Base-by-base conservation (phyloP, 2,888 invertebrate species). In the Sminthurides aquaticus region DNA sequence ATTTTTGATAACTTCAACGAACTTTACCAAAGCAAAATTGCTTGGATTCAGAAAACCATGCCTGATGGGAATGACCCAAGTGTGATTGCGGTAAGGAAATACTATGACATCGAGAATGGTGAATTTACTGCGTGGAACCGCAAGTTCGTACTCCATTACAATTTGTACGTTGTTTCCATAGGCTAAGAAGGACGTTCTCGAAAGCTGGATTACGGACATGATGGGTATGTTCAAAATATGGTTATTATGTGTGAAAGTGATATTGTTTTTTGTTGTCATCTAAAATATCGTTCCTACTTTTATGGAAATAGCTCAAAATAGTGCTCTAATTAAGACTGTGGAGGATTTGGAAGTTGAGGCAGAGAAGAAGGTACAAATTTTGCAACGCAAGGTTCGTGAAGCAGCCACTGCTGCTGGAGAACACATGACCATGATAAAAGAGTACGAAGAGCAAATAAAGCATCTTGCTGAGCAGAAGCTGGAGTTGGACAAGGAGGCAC, bases 341-440 rank as follows among this genome's bases (percentile, higher is more conserved):
- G 62, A 48, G 11, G 62, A 62, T 22, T 29, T 62, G 74, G 88
- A 88, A 78, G 77, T 79, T 25, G 86, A 87, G 74, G 85, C 87
- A 57, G 83, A 83, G 22, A 78, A 81, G 59, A 80, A 84, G 71
- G 82, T 87, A 24, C 77, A 81, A 67, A 75, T 82, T 65, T 76
- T 86, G 49, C 82, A 84, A 75, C 80, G 81, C 55, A 82, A 82
- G 74, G 77, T 84, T 62, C 78, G 78, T 54, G 79, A 80, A 65
- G 80, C 81, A 3, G 54, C 55, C 34, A 20, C 27, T 11, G 34
- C 77, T 25, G 69, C 70, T 0, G 62, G 68, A n/a, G 63, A 68
- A 34, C 73, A 73, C 49, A 71, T 70, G 68, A 60, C 60, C 22
- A 68, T 70, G 60, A 69, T 73, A 24, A 67, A 69, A 43, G 69